Conservation (phyloP, 2,888 invertebrate genomes). For the Mactromeris polynyma region DNA sequence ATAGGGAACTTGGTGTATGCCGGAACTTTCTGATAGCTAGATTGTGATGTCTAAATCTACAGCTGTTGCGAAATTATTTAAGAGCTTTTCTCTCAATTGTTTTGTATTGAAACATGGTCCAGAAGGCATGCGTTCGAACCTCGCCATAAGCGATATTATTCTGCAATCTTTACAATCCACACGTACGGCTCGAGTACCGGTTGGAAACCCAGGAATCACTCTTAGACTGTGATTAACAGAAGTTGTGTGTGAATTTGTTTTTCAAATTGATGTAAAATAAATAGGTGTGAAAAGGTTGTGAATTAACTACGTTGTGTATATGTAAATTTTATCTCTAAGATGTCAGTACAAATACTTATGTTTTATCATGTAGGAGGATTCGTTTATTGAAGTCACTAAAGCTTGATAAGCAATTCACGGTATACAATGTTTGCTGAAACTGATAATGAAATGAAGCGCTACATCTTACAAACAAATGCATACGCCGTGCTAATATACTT, state of each 20-base stretch:
- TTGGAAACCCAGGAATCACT: too few species aligned
- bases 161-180: too few species aligned
- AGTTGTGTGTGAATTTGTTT: too few species aligned
- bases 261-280: too few species aligned
- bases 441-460: neutral
- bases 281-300: too few species aligned
- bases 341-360: neutral
- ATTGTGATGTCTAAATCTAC: neutral
- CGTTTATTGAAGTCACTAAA: slow-evolving; percentile 11
- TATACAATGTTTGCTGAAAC: neutral
- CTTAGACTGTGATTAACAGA: too few species aligned
- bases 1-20: neutral
- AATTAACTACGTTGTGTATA: too few species aligned
- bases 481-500: neutral
- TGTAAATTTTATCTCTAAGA: too few species aligned
- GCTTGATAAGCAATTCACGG: slow-evolving; percentile 14
- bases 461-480: neutral
- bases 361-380: slow-evolving; percentile 22
- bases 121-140: too few species aligned
- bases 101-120: too few species aligned
- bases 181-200: too few species aligned
- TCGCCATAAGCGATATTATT: too few species aligned
- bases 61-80: neutral
- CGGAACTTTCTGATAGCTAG: neutral
- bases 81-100: neutral